Evolutionary conservation across 2,113 vertebrate genomes (phyloP).

Genomic region (Phylloscopus trochiloides): DNA sequence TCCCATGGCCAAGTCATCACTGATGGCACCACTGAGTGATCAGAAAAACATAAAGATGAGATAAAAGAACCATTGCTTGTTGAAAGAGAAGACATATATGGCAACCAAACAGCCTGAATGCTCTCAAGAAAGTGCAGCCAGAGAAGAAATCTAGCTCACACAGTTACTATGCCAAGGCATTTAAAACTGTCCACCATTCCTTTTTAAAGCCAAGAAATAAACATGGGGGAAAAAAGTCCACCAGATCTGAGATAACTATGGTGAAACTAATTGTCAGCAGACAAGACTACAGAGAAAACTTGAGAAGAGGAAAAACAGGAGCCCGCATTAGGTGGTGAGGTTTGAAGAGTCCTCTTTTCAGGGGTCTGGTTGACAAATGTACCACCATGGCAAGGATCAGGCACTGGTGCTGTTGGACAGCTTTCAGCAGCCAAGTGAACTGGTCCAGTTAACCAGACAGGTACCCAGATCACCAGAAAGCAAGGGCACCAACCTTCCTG

Average conservation of each 20-base stretch:
- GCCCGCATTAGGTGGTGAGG: neutral
- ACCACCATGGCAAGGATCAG: neutral
- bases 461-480: neutral
- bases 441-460: neutral
- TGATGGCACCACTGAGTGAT: neutral
- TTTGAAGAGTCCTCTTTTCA: neutral
- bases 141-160: neutral
- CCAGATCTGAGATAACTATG: neutral
- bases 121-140: neutral
- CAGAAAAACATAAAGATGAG: neutral
- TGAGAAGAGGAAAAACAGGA: neutral
- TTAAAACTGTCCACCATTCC: neutral
- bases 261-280: neutral
- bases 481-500: neutral
- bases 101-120: neutral
- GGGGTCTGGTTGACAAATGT: neutral
- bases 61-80: neutral
- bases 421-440: neutral
- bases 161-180: neutral
- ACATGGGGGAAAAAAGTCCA: neutral
- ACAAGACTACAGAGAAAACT: neutral
- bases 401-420: neutral
- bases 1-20: neutral
- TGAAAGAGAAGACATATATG: neutral
- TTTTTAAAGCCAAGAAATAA: neutral